Conservation (phyloP, 2,113 vertebrate genomes). For the Acrocephalus arundinaceus region DNA sequence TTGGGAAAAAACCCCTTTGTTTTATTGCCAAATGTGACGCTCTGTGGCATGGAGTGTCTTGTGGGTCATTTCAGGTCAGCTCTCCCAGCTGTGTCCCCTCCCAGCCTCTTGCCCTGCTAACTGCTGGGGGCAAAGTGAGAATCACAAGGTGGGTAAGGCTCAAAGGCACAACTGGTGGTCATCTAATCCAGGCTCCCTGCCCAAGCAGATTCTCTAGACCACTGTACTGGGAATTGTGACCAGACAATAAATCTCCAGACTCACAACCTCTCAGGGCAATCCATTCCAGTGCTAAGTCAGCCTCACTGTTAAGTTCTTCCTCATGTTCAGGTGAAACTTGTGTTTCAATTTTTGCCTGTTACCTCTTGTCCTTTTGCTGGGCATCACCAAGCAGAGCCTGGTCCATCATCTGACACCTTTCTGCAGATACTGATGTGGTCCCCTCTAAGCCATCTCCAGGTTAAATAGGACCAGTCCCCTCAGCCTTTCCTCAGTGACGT, state of each 20-base stretch:
- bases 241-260: neutral
- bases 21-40: neutral
- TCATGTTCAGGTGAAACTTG: neutral
- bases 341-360: neutral
- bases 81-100: neutral
- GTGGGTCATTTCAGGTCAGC: neutral
- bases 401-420: neutral
- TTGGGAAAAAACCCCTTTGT: neutral
- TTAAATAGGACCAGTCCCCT: neutral
- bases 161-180: neutral
- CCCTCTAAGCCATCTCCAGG: neutral
- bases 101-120: neutral
- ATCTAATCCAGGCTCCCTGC: neutral
- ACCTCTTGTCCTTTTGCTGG: neutral
- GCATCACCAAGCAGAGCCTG: neutral
- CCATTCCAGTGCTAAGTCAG: neutral
- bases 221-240: neutral
- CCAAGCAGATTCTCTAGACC: neutral
- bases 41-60: neutral
- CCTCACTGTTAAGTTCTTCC: neutral
- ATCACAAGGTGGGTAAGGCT: neutral
- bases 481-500: neutral
- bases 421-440: neutral
- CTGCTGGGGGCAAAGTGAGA: neutral
- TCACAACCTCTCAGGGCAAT: neutral